Percentiles rank a stretch among this genome's conserved stretches.
Conservation (phyloP, 1,140 invertebrate genomes). For the Zaprionus nigranus region DNA sequence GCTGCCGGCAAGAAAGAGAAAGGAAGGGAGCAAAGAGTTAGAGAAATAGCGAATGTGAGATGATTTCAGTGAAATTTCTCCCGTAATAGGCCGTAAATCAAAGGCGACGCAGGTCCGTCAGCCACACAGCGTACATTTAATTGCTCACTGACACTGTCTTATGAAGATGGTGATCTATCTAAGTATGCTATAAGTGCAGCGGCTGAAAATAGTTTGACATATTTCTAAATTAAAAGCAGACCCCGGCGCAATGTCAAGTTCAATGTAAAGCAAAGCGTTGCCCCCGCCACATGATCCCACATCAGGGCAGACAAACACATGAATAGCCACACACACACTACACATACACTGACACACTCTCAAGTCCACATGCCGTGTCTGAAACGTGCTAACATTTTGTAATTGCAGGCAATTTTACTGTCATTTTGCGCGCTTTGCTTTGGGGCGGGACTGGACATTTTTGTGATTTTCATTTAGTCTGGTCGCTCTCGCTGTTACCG, state of each 20-base stretch:
- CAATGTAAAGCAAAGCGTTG: conserved; percentile 61
- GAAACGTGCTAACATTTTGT: conserved; percentile 75
- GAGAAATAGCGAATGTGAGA: neutral
- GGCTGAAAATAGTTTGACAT: conserved; percentile 72
- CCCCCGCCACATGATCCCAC: conserved; percentile 32
- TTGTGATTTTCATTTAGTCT: conserved; percentile 49
- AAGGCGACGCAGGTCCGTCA: conserved; percentile 8
- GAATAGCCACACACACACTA: conserved; percentile 1
- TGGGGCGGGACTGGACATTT: conserved; percentile 30
- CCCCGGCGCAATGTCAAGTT: conserved; percentile 75
- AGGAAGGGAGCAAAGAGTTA: neutral
- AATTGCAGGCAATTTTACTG: conserved; percentile 75
- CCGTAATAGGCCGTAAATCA: conserved; percentile 28
- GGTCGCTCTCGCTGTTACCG: conserved; percentile 9
- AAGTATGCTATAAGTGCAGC: conserved; percentile 42
- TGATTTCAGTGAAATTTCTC: conserved; percentile 23
- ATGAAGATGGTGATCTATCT: conserved; percentile 34
- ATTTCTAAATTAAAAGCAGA: conserved; percentile 78
- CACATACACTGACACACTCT: neutral
- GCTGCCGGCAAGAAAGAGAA: conserved; percentile 20
- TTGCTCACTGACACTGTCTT: conserved; percentile 38
- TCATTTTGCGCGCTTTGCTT: conserved; percentile 57
- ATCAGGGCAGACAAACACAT: conserved; percentile 1
- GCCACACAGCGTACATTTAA: conserved; percentile 34
- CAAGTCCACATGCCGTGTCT: conserved; percentile 52